These are phyloP conservation scores for Chrysaora quinquecirrha DNA, from an alignment of 30 jellyfish, hydroid and myxozoan species.

Conservation along the genomic window DNA sequence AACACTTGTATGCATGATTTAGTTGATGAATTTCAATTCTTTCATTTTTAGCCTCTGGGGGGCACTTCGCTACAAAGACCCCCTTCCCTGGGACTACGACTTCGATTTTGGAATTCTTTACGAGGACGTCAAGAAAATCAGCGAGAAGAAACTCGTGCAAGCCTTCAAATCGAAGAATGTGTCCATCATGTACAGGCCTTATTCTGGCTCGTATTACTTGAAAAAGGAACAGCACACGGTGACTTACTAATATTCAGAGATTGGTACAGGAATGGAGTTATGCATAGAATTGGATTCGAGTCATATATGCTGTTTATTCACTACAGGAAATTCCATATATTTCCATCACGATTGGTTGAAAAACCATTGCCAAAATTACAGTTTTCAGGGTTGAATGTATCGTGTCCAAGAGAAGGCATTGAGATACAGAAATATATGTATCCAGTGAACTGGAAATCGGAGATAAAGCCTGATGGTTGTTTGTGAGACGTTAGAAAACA, in stretches of 20 bases:
- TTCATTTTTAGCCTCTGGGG: slow-evolving; percentile 95
- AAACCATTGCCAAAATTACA: slow-evolving; percentile 63
- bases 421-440: slow-evolving; percentile 80
- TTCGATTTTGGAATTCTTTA: slow-evolving; percentile 77
- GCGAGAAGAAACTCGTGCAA: slow-evolving; percentile 38
- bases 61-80: slow-evolving; percentile 83
- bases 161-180: slow-evolving; percentile 51
- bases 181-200: slow-evolving; percentile 65
- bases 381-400: slow-evolving; percentile 73
- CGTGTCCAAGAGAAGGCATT: slow-evolving; percentile 85
- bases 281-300: slow-evolving; percentile 83
- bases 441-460: slow-evolving; percentile 84
- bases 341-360: slow-evolving; percentile 65
- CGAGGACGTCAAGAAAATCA: slow-evolving; percentile 52
- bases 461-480: slow-evolving; percentile 83
- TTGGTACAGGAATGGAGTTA: slow-evolving; percentile 36
- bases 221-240: slow-evolving; percentile 62
- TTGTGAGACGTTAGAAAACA: no score
- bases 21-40: no score
- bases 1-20: no score
- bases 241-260: slow-evolving; percentile 77
- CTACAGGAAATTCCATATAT: slow-evolving; percentile 81
- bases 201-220: slow-evolving; percentile 79
- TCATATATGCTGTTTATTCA: slow-evolving; percentile 82
- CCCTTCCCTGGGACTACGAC: slow-evolving; percentile 96